Conservation (phyloP, 2,797 vertebrate species). For the Hemibagrus guttatus region DNA sequence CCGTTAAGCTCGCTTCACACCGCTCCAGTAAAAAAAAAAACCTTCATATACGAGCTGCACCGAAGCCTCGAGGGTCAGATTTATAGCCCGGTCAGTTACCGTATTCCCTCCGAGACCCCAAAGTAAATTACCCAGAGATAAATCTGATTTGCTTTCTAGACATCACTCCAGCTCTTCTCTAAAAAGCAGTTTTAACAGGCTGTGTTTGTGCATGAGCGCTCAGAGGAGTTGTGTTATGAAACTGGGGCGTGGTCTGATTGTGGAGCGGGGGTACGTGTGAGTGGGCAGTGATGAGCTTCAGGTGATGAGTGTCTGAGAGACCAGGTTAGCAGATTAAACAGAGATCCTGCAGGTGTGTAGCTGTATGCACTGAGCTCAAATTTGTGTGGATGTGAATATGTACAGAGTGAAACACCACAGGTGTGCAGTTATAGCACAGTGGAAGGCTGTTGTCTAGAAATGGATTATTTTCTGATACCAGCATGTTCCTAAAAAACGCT, state of each 20-base stretch:
- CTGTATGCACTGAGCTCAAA: no score
- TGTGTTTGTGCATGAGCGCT: no score
- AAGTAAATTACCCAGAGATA: conserved; percentile 36
- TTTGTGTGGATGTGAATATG: neutral
- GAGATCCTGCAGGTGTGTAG: neutral
- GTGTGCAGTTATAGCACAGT: neutral
- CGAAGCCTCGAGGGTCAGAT: conserved; percentile 20
- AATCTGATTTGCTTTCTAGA: conserved; percentile 22
- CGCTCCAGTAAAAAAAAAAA: conserved; percentile 39
- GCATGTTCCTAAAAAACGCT: no score
- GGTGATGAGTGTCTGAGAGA: neutral
- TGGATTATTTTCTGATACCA: neutral
- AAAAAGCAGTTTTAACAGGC: no score
- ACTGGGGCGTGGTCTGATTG: neutral
- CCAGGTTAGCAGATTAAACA: neutral
- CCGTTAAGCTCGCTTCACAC: conserved; percentile 48
- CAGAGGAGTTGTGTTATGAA: neutral
- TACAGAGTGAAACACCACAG: neutral
- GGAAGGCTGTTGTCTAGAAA: neutral
- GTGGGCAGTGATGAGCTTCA: neutral
- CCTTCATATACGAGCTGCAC: neutral
- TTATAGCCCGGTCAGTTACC: conserved; percentile 27
- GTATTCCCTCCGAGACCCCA: conserved; percentile 22
- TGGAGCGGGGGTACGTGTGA: neutral
- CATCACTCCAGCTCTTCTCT: no score